Evolutionary conservation across 2,113 vertebrate genomes (phyloP).

Genomic region (Nettapus auritus): DNA sequence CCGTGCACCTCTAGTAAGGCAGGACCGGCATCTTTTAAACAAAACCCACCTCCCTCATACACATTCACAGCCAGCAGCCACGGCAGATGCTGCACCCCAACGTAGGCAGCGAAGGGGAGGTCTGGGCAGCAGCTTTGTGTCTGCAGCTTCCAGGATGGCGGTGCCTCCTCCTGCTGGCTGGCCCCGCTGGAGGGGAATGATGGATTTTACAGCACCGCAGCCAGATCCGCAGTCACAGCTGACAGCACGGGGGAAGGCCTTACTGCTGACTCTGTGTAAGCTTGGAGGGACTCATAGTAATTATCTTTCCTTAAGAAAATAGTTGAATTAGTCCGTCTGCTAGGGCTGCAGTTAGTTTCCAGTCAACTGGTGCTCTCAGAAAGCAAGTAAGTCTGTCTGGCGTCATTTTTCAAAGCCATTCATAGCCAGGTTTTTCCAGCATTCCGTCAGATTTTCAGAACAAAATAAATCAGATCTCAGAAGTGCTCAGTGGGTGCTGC

Average conservation of each 20-base stretch:
- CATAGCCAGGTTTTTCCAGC: neutral
- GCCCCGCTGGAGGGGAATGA: neutral
- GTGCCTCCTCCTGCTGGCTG: neutral
- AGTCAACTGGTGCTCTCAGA: neutral
- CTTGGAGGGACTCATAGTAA: neutral
- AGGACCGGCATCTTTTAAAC: neutral
- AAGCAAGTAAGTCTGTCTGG: neutral
- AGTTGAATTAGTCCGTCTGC: constrained; percentile 5
- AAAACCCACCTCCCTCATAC: neutral
- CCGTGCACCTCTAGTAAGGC: neutral
- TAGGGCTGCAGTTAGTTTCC: neutral
- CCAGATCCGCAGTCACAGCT: constrained; percentile 8
- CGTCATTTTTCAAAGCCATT: neutral
- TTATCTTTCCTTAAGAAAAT: constrained; percentile 22
- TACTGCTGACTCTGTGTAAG: neutral
- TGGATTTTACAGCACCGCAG: constrained; percentile 13
- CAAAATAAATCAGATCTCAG: neutral
- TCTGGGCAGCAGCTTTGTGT: neutral
- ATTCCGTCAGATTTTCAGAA: neutral
- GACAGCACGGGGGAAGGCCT: neutral
- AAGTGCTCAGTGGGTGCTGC: constrained; percentile 8
- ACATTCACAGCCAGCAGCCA: neutral
- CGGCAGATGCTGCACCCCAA: neutral
- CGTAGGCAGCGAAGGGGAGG: neutral
- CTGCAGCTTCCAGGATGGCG: neutral